These are phyloP conservation scores for Aphodius sticticus DNA, from an alignment of 2,888 invertebrate species.

Conservation along the genomic window DNA sequence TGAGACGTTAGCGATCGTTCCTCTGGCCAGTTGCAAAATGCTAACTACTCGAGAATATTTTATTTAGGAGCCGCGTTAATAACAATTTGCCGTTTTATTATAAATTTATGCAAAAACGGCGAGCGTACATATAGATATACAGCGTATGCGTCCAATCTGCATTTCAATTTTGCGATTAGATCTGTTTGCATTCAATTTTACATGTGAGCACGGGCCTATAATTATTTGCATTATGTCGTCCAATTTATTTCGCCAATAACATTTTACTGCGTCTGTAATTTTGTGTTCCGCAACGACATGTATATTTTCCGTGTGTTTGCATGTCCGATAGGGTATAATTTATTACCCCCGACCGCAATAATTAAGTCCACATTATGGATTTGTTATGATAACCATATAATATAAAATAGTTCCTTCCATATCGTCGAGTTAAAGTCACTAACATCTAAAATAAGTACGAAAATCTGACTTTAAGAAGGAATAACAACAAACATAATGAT, in stretches of 20 bases:
- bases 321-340: too few species aligned
- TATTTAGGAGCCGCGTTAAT: constrained; percentile 12
- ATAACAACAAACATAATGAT: too few species aligned
- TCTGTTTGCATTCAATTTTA: constrained; percentile 30
- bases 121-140: background rate
- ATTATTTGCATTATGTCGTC: constrained; percentile 27
- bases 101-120: constrained; percentile 6
- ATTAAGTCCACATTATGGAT: too few species aligned
- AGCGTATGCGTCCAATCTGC: constrained; percentile 10
- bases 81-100: constrained; percentile 12
- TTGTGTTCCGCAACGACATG: background rate
- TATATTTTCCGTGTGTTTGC: background rate
- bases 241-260: constrained; percentile 28
- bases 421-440: too few species aligned
- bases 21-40: background rate
- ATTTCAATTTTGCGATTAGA: constrained; percentile 28
- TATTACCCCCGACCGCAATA: too few species aligned
- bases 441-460: too few species aligned
- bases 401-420: too few species aligned
- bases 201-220: constrained; percentile 13
- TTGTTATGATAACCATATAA: too few species aligned
- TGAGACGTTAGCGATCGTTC: background rate
- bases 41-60: background rate
- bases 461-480: too few species aligned
- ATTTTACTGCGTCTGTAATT: constrained; percentile 5